A percentile compares a stretch with the other conserved stretches of the same genome.
Evolutionary conservation across 1,140 invertebrate species (phyloP).

Genomic region (Hermetia illucens): DNA sequence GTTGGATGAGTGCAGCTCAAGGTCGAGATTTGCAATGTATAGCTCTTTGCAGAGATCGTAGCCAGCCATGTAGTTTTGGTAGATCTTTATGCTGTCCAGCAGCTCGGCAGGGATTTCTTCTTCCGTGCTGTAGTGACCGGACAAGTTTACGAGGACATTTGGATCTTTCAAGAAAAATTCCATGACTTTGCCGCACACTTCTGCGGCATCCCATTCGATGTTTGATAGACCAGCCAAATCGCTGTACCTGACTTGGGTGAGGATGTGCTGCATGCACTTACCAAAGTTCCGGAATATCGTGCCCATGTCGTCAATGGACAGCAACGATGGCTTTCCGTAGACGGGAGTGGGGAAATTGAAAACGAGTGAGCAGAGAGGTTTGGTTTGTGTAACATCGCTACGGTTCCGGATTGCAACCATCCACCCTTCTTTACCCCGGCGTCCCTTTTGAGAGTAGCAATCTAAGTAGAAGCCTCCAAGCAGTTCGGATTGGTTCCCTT

Average conservation of each 20-base stretch:
- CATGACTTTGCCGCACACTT: slow-evolving; percentile 67
- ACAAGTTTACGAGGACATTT: slow-evolving; percentile 49
- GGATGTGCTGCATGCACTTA: slow-evolving; percentile 61
- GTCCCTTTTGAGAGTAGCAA: slow-evolving; percentile 50
- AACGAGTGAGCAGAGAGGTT: slow-evolving; percentile 63
- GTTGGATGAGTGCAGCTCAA: slow-evolving; percentile 63
- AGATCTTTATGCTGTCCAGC: slow-evolving; percentile 45
- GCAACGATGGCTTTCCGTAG: slow-evolving; percentile 47
- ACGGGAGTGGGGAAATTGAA: slow-evolving; percentile 61
- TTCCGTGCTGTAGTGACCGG: slow-evolving; percentile 56
- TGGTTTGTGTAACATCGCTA: slow-evolving; percentile 40
- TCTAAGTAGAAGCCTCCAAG: slow-evolving; percentile 73
- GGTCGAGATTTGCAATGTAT: slow-evolving; percentile 70
- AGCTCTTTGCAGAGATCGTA: slow-evolving; percentile 67
- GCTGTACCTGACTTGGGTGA: slow-evolving; percentile 64
- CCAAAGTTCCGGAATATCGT: slow-evolving; percentile 76
- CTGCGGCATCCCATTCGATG: slow-evolving; percentile 81
- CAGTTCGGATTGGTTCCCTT: slow-evolving; percentile 37
- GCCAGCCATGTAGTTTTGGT: slow-evolving; percentile 58
- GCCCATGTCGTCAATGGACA: slow-evolving; percentile 61
- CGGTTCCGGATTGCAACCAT: slow-evolving; percentile 51
- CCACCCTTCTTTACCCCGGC: slow-evolving; percentile 45
- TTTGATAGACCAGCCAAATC: slow-evolving; percentile 72
- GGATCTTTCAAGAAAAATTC: slow-evolving; percentile 65
- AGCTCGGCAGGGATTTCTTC: slow-evolving; percentile 51